Conservation (phyloP, 1,140 invertebrate genomes). For the Heliconius nattereri region DNA sequence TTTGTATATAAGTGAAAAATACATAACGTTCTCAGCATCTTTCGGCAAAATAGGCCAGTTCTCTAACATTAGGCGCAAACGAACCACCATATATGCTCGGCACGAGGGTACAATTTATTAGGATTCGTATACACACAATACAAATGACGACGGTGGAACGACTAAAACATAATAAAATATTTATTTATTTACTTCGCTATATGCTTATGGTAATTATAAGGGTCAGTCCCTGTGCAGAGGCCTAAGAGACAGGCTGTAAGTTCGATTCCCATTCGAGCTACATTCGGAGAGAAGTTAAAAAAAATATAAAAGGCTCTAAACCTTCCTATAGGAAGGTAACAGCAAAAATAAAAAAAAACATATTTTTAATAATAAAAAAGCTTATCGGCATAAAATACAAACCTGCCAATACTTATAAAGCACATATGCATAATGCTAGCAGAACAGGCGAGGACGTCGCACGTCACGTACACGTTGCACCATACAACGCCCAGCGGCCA, state of each 20-base stretch:
- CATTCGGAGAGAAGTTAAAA: too few relatives aligned
- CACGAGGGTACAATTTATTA: slow-evolving; percentile 2
- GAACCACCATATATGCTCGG: background rate
- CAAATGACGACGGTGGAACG: background rate
- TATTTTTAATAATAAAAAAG: background rate
- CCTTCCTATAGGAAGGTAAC: too few relatives aligned
- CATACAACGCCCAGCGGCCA: slow-evolving; percentile 94
- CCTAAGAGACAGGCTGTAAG: too few relatives aligned
- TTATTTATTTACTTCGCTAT: background rate
- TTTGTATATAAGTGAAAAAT: background rate
- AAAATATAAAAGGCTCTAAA: too few relatives aligned
- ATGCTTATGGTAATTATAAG: too few relatives aligned
- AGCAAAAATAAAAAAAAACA: too few relatives aligned
- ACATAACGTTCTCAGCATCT: background rate
- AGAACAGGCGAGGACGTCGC: slow-evolving; percentile 96
- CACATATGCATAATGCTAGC: slow-evolving; percentile 98
- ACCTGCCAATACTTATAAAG: slow-evolving; percentile 94
- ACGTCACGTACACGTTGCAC: slow-evolving; percentile 96
- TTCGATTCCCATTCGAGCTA: too few relatives aligned
- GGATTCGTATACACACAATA: background rate
- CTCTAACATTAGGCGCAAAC: background rate
- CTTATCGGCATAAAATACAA: slow-evolving; percentile 26
- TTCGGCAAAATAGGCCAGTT: background rate
- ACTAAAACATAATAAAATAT: background rate
- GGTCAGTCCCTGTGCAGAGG: too few relatives aligned